These are phyloP conservation scores for Cosmorhoe ocellata DNA, from an alignment of 2,888 invertebrate genomes.

Conservation along the genomic window DNA sequence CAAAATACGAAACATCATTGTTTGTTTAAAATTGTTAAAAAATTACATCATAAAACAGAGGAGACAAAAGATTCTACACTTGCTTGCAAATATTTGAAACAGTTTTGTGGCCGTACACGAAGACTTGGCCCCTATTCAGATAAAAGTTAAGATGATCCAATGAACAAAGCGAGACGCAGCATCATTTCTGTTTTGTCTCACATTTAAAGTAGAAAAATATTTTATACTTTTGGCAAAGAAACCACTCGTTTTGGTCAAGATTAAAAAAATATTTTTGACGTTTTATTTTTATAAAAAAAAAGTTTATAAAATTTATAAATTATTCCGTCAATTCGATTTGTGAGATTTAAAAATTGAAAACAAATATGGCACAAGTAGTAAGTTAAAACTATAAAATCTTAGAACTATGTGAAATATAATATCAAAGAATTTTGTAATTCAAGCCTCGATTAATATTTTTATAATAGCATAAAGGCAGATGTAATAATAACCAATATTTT, in stretches of 20 bases:
- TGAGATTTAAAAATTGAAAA: constrained; percentile 13
- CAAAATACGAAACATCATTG: constrained; percentile 1
- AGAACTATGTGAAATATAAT: constrained; percentile 28
- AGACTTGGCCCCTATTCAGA: constrained; percentile 12
- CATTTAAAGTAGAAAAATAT: constrained; percentile 30
- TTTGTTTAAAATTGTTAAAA: constrained; percentile 10
- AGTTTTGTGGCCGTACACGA: constrained; percentile 2
- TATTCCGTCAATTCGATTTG: constrained; percentile 3
- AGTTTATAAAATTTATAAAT: constrained; percentile 1
- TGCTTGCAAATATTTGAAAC: constrained; percentile 1
- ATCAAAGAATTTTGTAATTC: constrained; percentile 7
- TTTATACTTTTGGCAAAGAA: constrained; percentile 23
- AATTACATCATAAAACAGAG: constrained; percentile 2
- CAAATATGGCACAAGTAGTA: constrained; percentile 31
- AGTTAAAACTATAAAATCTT: constrained; percentile 25
- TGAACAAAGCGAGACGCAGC: constrained; percentile 16
- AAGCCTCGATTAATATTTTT: constrained; percentile 24
- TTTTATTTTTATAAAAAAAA: constrained; percentile 17
- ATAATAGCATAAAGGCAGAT: constrained; percentile 4
- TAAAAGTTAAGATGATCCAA: background rate
- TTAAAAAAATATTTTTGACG: constrained; percentile 21
- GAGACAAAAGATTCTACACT: constrained; percentile 1
- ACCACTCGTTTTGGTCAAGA: constrained; percentile 22
- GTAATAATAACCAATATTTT: constrained; percentile 1
- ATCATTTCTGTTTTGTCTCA: constrained; percentile 14